These are phyloP conservation scores for Antheraea assamensis DNA, from an alignment of 2,888 invertebrate genomes.

Conservation along the genomic window DNA sequence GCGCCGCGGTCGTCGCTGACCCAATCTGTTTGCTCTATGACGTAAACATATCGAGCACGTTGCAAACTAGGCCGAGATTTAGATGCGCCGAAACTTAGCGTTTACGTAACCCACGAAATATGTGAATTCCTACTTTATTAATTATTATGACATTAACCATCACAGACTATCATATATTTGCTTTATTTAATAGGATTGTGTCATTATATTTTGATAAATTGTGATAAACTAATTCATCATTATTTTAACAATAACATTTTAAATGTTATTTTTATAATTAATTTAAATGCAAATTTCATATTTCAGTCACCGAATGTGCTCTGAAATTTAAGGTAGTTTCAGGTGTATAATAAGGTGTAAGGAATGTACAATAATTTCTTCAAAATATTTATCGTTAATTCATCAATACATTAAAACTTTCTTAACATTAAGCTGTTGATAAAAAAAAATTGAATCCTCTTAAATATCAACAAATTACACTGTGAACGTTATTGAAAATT, in stretches of 20 bases:
- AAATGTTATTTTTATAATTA: too few species aligned
- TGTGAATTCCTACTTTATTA: constrained; percentile 9
- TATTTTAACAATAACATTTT: too few species aligned
- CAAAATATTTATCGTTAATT: neutral
- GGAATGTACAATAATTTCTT: neutral
- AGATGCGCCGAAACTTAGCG: constrained; percentile 68
- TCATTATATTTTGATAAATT: neutral
- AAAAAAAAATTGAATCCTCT: too few species aligned
- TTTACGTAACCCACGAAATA: constrained; percentile 50
- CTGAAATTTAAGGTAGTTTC: too few species aligned
- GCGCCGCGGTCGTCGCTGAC: constrained; percentile 60
- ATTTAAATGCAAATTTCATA: too few species aligned
- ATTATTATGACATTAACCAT: constrained; percentile 1
- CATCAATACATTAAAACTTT: neutral
- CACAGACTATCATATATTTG: neutral
- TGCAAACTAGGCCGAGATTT: constrained; percentile 67
- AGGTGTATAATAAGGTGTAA: too few species aligned
- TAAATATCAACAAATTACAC: neutral
- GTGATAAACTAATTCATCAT: too few species aligned
- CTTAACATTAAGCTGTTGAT: too few species aligned
- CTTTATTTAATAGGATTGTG: neutral
- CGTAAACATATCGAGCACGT: constrained; percentile 51
- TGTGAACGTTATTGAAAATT: too few species aligned
- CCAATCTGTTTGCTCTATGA: constrained; percentile 63
- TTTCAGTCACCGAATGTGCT: too few species aligned